Conservation (phyloP, 2,797 vertebrate genomes). For the Danio tinwini region DNA sequence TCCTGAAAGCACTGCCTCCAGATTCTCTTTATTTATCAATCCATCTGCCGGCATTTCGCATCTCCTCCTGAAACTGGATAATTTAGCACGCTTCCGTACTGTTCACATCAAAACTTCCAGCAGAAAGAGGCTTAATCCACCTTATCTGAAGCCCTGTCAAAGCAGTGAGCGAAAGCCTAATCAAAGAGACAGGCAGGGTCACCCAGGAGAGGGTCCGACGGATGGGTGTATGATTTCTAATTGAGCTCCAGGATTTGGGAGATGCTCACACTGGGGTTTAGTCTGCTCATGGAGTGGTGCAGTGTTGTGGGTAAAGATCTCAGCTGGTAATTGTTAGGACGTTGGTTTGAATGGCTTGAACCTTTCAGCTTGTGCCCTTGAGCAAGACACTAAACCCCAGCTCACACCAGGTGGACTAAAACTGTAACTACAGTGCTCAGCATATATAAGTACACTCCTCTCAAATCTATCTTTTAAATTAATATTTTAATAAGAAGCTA, state of each 20-base stretch:
- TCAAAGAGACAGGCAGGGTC: constrained; percentile 56
- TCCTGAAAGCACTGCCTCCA: constrained; percentile 39
- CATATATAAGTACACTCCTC: no score
- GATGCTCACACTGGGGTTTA: constrained; percentile 22
- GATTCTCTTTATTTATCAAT: constrained; percentile 50
- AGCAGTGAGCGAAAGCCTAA: constrained; percentile 50
- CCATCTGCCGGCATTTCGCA: constrained; percentile 47
- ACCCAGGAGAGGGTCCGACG: constrained; percentile 29
- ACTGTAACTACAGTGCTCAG: neutral
- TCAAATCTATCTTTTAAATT: no score
- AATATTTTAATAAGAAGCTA: no score
- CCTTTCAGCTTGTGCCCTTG: neutral
- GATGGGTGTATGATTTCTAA: constrained; percentile 47
- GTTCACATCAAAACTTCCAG: constrained; percentile 49
- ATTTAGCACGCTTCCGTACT: constrained; percentile 51
- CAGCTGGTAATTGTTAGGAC: neutral
- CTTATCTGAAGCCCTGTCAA: constrained; percentile 53
- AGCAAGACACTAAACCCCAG: neutral
- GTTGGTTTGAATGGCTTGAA: constrained; percentile 2
- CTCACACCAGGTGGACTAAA: neutral
- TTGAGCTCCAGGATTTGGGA: constrained; percentile 22
- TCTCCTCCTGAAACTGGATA: constrained; percentile 49
- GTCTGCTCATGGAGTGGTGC: constrained; percentile 5
- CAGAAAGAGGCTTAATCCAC: constrained; percentile 56
- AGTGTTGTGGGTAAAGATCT: constrained; percentile 18